phyloP scores from a whole-genome alignment of 2,888 invertebrate species.

The Argyresthia goedartella region DNA sequence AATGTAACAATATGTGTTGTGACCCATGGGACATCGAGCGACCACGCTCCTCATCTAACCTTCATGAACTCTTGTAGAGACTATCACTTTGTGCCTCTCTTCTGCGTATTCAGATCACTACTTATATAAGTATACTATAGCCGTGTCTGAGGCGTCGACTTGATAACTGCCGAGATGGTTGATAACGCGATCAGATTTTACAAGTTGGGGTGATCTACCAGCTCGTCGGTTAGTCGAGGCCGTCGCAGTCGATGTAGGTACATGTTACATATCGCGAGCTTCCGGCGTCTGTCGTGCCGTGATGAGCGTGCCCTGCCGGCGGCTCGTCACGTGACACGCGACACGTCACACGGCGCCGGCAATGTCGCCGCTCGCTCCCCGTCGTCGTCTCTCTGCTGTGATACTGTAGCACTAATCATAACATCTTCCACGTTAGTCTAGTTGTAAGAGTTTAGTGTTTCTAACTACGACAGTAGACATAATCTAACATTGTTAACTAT shows the following conservation, averaged over 20 bases:
- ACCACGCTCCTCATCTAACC: slow-evolving; percentile 28
- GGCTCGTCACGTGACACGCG: neutral
- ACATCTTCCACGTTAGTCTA: slow-evolving; percentile 64
- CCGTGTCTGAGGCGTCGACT: slow-evolving; percentile 1
- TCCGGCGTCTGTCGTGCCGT: neutral
- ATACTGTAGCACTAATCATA: slow-evolving; percentile 61
- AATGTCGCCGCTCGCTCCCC: slow-evolving; percentile 26
- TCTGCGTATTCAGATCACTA: slow-evolving; percentile 53
- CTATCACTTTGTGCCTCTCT: slow-evolving; percentile 67
- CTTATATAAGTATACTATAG: slow-evolving; percentile 7
- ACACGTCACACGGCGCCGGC: neutral
- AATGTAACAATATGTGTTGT: slow-evolving; percentile 71
- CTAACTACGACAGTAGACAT: slow-evolving; percentile 54
- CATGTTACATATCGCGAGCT: neutral
- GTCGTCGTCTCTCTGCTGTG: slow-evolving; percentile 53
- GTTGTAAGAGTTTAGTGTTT: slow-evolving; percentile 61
- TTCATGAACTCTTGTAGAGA: slow-evolving; percentile 60
- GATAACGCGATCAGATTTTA: neutral
- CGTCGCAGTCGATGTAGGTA: slow-evolving; percentile 3
- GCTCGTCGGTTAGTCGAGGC: neutral
- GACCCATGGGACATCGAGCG: slow-evolving; percentile 61
- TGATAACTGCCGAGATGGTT: neutral
- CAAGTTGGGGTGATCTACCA: neutral
- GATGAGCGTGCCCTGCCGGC: neutral
- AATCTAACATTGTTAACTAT: slow-evolving; percentile 59